These are phyloP conservation scores for Phaethon lepturus DNA, from an alignment of 2,113 vertebrate species.

Conservation along the genomic window DNA sequence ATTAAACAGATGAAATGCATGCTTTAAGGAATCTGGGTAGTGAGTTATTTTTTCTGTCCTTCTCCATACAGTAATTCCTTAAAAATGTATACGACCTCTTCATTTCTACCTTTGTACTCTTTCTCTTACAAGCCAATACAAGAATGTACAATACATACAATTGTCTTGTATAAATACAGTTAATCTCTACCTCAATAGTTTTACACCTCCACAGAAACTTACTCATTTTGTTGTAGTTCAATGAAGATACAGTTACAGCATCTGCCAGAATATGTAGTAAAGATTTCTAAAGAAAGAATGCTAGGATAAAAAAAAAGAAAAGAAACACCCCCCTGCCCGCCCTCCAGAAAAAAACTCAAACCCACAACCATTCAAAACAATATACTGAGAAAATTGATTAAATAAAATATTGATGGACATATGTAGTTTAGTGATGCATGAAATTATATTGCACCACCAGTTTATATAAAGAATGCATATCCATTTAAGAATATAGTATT, in stretches of 20 bases:
- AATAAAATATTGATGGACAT: neutral
- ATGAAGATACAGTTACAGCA: neutral
- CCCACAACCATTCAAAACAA: neutral
- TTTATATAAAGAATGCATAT: neutral
- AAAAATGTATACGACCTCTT: neutral
- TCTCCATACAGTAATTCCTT: neutral
- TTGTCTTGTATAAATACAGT: neutral
- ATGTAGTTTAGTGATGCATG: neutral
- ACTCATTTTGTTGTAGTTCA: neutral
- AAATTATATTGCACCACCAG: neutral
- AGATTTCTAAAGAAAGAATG: neutral
- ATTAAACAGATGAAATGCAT: neutral
- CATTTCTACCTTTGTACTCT: neutral
- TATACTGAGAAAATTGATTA: neutral
- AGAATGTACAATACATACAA: neutral
- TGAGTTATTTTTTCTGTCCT: neutral
- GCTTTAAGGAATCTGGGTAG: neutral
- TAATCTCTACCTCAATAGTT: neutral
- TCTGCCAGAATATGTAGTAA: neutral
- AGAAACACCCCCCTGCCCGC: accelerated
- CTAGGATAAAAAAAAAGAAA: neutral
- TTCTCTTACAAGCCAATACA: neutral
- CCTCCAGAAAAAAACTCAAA: accelerated
- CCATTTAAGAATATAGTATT: neutral
- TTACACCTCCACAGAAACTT: neutral